A percentile compares a stretch with the other conserved stretches of the same genome.
Conservation (phyloP, 2,113 vertebrate species). For the Vulpes lagopus region DNA sequence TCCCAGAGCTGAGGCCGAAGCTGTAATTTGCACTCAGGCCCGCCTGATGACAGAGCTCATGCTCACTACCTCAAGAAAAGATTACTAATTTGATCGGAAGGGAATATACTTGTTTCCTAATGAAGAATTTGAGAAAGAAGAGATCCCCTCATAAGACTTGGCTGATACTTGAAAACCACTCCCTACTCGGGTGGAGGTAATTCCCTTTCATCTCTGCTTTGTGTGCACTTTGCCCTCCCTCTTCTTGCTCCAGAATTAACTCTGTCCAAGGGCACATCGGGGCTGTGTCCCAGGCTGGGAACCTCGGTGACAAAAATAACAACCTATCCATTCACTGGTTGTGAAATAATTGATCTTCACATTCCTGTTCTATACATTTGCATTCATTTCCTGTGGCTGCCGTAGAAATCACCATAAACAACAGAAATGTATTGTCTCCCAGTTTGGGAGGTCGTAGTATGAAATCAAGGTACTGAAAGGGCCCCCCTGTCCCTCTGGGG, state of each 20-base stretch:
- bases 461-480: neutral
- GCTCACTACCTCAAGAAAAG: neutral
- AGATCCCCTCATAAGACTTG: neutral
- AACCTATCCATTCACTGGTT: neutral
- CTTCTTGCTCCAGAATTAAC: neutral
- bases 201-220: neutral
- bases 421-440: neutral
- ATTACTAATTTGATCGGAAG: neutral
- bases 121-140: constrained; percentile 34
- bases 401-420: neutral
- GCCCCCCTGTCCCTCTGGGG: neutral
- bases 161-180: neutral
- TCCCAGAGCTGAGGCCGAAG: neutral
- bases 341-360: neutral
- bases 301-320: neutral
- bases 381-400: neutral
- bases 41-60: neutral
- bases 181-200: neutral
- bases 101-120: neutral
- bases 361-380: neutral
- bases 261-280: neutral
- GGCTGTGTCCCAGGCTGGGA: neutral
- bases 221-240: neutral
- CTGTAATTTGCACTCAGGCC: neutral
- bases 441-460: neutral